A percentile compares a stretch with the other conserved stretches of the same genome.
Conservation (phyloP, 2,113 vertebrate species). For the Numenius arquata region DNA sequence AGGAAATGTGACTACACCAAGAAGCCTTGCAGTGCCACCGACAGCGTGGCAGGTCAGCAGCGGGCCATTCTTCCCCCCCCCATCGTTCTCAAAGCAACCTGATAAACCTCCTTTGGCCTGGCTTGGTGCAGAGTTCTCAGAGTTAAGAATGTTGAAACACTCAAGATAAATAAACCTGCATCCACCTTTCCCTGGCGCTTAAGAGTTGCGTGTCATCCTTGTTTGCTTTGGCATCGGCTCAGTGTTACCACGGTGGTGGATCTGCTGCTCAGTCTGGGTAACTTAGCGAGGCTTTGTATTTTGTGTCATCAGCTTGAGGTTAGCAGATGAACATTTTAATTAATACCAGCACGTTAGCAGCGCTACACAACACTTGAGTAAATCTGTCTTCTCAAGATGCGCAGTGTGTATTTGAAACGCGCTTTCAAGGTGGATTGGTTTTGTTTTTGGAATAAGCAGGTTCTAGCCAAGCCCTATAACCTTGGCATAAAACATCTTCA, state of each 20-base stretch:
- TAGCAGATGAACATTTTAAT: not conserved
- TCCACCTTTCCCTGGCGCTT: not conserved
- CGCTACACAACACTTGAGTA: not conserved
- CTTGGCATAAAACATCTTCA: not conserved
- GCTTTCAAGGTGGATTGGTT: not conserved
- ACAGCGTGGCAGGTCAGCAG: rapidly evolving
- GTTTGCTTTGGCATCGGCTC: not conserved
- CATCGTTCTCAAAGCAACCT: not conserved
- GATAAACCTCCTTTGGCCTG: not conserved
- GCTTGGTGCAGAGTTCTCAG: not conserved
- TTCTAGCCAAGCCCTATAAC: not conserved
- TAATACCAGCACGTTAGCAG: not conserved
- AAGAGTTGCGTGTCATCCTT: rapidly evolving
- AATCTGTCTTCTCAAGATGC: not conserved
- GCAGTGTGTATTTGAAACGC: not conserved
- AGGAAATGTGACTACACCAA: rapidly evolving
- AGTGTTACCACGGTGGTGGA: not conserved
- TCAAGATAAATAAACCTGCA: not conserved
- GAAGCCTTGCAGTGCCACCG: not conserved
- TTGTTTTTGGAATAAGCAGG: not conserved
- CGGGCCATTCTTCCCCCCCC: rapidly evolving
- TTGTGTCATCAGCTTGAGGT: not conserved
- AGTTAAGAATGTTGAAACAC: not conserved
- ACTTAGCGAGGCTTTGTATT: not conserved
- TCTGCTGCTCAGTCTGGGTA: not conserved